These are phyloP conservation scores for Siphamia tubifer DNA, from an alignment of 2,113 vertebrate genomes.

Conservation along the genomic window DNA sequence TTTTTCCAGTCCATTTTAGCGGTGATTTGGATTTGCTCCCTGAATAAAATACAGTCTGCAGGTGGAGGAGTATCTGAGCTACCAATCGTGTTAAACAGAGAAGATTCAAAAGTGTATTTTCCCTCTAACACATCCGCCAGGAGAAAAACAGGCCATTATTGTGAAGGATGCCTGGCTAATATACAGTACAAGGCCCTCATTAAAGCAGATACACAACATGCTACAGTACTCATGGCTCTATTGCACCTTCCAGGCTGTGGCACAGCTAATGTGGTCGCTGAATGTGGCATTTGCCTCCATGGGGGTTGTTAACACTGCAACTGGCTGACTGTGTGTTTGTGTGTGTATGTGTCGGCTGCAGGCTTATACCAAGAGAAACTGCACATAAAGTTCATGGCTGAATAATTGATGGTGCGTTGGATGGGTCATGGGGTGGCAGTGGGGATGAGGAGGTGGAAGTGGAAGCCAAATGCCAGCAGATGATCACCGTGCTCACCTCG, in stretches of 20 bases:
- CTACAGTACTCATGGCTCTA: conserved; percentile 5
- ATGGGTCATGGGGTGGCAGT: conserved; percentile 51
- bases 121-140: neutral
- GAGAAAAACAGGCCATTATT: conserved; percentile 37
- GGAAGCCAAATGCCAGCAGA: conserved; percentile 64
- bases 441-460: conserved; percentile 50
- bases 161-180: conserved; percentile 31
- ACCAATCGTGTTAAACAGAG: conserved; percentile 18
- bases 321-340: neutral
- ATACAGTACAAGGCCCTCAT: conserved; percentile 35
- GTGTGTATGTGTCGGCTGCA: conserved; percentile 15
- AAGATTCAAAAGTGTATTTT: conserved; percentile 8
- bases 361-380: conserved; percentile 41
- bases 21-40: neutral
- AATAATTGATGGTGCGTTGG: conserved; percentile 77
- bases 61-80: conserved; percentile 11
- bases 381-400: conserved; percentile 76
- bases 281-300: conserved; percentile 22
- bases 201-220: conserved; percentile 45
- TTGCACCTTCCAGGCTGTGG: conserved; percentile 22
- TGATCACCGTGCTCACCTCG: conserved; percentile 46
- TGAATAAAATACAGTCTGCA: conserved; percentile 4
- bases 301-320: conserved; percentile 29
- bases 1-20: conserved; percentile 4
- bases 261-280: conserved; percentile 26